Evolutionary conservation across 1,140 invertebrate species (phyloP).

Genomic region (Tribolium castaneum): DNA sequence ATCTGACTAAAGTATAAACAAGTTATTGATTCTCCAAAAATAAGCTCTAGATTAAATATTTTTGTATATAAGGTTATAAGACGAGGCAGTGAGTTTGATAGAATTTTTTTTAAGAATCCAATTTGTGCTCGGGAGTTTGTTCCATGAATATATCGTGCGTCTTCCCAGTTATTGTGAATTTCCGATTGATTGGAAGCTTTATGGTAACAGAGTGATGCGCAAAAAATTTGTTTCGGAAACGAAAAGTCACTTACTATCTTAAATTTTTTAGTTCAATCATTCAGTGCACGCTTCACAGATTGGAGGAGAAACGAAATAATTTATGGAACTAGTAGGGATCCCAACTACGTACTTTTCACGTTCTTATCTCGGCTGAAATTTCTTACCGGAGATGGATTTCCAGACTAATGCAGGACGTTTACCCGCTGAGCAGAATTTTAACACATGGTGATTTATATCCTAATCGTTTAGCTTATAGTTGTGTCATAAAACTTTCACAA

Average conservation of each 20-base stretch:
- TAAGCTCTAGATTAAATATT: slow-evolving; percentile 4
- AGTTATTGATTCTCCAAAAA: neutral
- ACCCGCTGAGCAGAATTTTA: neutral
- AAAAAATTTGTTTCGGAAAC: slow-evolving; percentile 44
- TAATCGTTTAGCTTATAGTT: too few species aligned
- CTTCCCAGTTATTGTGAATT: slow-evolving; percentile 47
- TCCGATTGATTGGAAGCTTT: slow-evolving; percentile 48
- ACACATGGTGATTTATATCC: too few species aligned
- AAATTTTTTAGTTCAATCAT: slow-evolving; percentile 35
- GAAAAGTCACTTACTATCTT: slow-evolving; percentile 32
- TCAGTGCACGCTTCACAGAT: neutral
- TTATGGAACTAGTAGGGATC: neutral
- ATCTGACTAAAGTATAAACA: neutral
- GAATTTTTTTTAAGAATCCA: slow-evolving; percentile 32
- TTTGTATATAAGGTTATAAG: neutral
- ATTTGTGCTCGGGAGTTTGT: slow-evolving; percentile 27
- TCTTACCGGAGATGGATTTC: neutral
- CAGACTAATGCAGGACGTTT: neutral
- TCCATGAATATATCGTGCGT: slow-evolving; percentile 44
- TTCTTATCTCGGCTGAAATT: neutral
- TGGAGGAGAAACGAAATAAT: slow-evolving; percentile 17
- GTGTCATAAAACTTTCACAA: too few species aligned
- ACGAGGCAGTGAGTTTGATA: neutral
- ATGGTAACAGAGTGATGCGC: slow-evolving; percentile 39
- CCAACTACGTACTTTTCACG: neutral